Conservation (phyloP, 2,888 invertebrate species). For the Beris chalybata region DNA sequence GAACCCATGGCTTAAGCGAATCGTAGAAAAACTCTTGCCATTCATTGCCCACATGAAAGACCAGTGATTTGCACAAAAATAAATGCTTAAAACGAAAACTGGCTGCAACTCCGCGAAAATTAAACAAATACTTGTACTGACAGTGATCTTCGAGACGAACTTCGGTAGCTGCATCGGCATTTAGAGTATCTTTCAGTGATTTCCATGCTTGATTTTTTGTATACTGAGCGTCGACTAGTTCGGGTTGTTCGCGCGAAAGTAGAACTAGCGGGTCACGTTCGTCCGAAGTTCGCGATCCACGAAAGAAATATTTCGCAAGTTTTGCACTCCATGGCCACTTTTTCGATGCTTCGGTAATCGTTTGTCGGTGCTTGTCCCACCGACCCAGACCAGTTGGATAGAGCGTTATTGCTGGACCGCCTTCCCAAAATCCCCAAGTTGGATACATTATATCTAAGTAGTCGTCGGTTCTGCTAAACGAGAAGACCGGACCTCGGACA, state of each 20-base stretch:
- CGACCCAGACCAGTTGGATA: conserved; percentile 93
- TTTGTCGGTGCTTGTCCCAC: conserved; percentile 83
- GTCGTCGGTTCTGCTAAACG: conserved; percentile 85
- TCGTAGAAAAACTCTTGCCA: conserved; percentile 96
- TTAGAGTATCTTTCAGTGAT: conserved; percentile 89
- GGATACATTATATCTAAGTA: conserved; percentile 93
- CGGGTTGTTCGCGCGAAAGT: conserved; percentile 72
- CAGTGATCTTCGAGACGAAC: conserved; percentile 91
- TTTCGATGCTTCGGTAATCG: conserved; percentile 66
- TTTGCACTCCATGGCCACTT: conserved; percentile 78
- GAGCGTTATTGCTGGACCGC: conserved; percentile 92
- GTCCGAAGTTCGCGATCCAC: conserved; percentile 90
- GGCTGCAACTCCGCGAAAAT: conserved; percentile 95
- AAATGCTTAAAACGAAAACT: conserved; percentile 96
- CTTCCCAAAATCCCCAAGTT: conserved; percentile 98
- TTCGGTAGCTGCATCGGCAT: conserved; percentile 80
- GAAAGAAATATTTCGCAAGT: conserved; percentile 74
- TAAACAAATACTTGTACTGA: conserved; percentile 90
- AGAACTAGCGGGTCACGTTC: conserved; percentile 87
- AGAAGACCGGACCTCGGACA: conserved; percentile 79
- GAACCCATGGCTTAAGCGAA: conserved; percentile 89
- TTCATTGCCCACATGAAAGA: conserved; percentile 91
- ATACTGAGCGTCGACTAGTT: conserved; percentile 88
- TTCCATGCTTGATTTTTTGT: conserved; percentile 99
- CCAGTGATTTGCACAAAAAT: conserved; percentile 87